Evolutionary conservation across 2,797 vertebrate species (phyloP).

Genomic region (Eulemur rubriventer): DNA sequence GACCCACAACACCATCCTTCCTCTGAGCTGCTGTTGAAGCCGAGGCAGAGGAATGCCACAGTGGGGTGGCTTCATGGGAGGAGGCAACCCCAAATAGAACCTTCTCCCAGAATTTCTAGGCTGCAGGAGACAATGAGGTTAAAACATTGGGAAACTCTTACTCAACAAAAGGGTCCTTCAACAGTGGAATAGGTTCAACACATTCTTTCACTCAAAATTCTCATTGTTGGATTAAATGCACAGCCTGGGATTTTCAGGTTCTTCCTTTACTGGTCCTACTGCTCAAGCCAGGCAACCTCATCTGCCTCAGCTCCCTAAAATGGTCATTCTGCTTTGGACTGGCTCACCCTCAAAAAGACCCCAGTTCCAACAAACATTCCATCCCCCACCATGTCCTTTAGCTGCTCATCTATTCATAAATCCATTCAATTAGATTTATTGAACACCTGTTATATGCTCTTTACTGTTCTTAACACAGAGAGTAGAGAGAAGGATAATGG

Average conservation of each 20-base stretch:
- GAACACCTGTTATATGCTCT: not conserved
- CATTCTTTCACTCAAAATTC: not conserved
- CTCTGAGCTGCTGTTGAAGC: not conserved
- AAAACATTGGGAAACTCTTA: not conserved
- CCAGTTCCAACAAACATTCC: not conserved
- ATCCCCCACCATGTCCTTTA: not conserved
- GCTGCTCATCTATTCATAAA: not conserved
- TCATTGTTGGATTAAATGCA: not conserved
- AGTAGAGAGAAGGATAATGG: not conserved
- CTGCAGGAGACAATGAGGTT: not conserved
- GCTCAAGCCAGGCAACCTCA: not conserved
- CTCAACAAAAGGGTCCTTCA: not conserved
- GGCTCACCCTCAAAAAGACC: not conserved
- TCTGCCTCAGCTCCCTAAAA: not conserved
- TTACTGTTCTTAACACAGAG: not conserved
- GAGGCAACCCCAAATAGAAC: not conserved
- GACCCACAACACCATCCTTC: not conserved
- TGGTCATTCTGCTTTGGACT: not conserved
- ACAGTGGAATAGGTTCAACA: not conserved
- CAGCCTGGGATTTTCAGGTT: not conserved
- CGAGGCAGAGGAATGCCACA: not conserved
- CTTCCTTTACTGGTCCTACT: not conserved
- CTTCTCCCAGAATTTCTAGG: not conserved
- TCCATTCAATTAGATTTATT: not conserved
- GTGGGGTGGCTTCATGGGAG: not conserved